Evolutionary conservation across 2,113 vertebrate genomes (phyloP), one percentile per base, ranked within the genome.

Genomic region (Atractosteus spatula): DNA sequence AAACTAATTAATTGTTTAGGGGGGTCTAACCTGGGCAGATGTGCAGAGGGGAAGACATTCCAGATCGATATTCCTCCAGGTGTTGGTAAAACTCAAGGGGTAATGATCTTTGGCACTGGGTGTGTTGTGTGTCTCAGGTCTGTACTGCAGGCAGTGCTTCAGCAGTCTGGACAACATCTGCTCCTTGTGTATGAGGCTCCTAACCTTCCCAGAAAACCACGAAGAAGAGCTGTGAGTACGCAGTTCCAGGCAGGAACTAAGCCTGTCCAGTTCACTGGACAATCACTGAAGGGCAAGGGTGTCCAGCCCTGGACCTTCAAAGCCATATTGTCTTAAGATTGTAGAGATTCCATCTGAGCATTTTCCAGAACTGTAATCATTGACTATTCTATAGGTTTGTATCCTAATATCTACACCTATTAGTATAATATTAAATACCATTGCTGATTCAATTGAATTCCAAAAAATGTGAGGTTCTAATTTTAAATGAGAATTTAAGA

Each of bases 221-320:
- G 91, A 95, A 0, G 85, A 91, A 68, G 94, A 96, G 81, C 78
- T 89, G 95, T 96, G 84, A 92, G 94, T 89, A 44, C 1, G 17
- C 17, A 29, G 17, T 29, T 29, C 17, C 17, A 29, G 17, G 17
- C 1, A 1, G 17, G 17, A 29, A 29, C 17, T 1, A 29, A 29
- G 17, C 17, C 17, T 29, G 17, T 29, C 17, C 17, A 29, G 17
- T 29, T 29, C 17, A 29, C 44, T n/a, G 12, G n/a, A 14, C n/a
- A 3, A 16, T 0, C 14, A 16, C 41, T 14, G 16, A 0, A 44
- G 7, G n/a, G 2, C 14, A 12, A 3, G 7, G 6, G 3, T 61
- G 10, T 4, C 4, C 6, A 56, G 6, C 2, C 2, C 3, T 42
- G 14, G 6, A 17, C 17, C 62, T 13, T 2, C 62, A 13, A 8